Evolutionary conservation across 1,140 invertebrate species (phyloP).

Genomic region (Cotesia typhae): DNA sequence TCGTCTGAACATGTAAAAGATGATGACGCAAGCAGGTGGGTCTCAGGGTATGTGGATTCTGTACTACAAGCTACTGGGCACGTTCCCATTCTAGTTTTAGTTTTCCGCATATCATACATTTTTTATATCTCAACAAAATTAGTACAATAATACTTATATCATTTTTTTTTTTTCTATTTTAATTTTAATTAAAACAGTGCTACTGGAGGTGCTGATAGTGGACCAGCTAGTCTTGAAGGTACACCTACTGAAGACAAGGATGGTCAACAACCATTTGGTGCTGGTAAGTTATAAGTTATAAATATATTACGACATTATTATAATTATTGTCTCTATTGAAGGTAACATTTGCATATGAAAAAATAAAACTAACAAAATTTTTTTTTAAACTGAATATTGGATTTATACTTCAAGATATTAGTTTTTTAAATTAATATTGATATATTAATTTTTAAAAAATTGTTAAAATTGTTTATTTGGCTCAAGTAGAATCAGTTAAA

Average conservation of each 20-base stretch:
- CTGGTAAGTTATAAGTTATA: slow-evolving; percentile 65
- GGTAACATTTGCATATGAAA: background rate
- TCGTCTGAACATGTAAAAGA: slow-evolving; percentile 71
- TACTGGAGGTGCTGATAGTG: slow-evolving; percentile 85
- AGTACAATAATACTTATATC: slow-evolving; percentile 32
- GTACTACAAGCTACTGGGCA: slow-evolving; percentile 42
- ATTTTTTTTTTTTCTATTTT: slow-evolving; percentile 28
- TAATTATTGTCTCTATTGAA: background rate
- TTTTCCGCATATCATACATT: slow-evolving; percentile 30
- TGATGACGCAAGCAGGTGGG: slow-evolving; percentile 77
- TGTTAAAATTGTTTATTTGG: background rate
- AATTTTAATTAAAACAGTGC: slow-evolving; percentile 68
- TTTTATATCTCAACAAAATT: background rate
- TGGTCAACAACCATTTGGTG: slow-evolving; percentile 74
- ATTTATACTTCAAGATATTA: too few species aligned
- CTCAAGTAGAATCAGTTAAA: too few species aligned
- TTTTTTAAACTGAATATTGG: too few species aligned
- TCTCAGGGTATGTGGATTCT: slow-evolving; percentile 53
- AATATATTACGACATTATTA: background rate
- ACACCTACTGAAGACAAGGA: slow-evolving; percentile 82
- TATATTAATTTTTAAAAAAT: background rate
- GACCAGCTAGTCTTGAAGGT: slow-evolving; percentile 76
- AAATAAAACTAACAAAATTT: too few species aligned
- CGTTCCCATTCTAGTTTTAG: slow-evolving; percentile 25
- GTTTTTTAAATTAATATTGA: too few species aligned